Evolutionary conservation across 2,888 invertebrate species (phyloP), one percentile per base, ranked within the genome.

Genomic region (Willowsia nigromaculata): DNA sequence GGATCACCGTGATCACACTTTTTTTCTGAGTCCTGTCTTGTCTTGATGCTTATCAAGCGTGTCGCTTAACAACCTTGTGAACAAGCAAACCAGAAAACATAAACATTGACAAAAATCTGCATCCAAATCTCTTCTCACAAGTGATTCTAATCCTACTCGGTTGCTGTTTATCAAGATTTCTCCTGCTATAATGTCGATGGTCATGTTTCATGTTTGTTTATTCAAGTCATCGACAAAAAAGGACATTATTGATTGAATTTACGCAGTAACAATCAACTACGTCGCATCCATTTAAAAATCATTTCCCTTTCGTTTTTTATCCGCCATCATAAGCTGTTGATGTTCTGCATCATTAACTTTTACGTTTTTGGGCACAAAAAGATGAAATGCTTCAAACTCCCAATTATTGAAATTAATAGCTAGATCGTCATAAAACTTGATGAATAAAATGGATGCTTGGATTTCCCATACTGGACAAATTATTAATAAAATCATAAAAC

Each of bases 11-110:
- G 37, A 50, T 50, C 15, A 56, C 18, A 37, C 5, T 56, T 22
- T 56, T 56, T 18, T 56, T n/a, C n/a, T n/a, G n/a, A n/a, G n/a
- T n/a, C n/a, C 56, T 22, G 56, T 18, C 25, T 56, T 56, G 56
- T 56, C 22, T 30, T 30, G 62, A 62, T 62, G 62, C 11, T 62
- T 62, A 62, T 62, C 62, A 62, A 62, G 62, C 62, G 30, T 62
- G 62, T 62, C 30, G 30, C 30, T 62, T 62, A 62, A 62, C 62
- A 62, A 62, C 30, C 30, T 30, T 30, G 62, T 62, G 62, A 62
- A 62, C 62, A 62, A 62, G 62, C 62, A 15, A 30, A 62, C 30
- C 62, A 62, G 27, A 62, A 62, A 62, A 56, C 56, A 56, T 25
- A n/a, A 53, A n/a, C 22, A 56, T 56, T 5, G 18, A 1, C 56